Evolutionary conservation across 2,888 invertebrate species (phyloP).

Genomic region (Tetragonula carbonaria): DNA sequence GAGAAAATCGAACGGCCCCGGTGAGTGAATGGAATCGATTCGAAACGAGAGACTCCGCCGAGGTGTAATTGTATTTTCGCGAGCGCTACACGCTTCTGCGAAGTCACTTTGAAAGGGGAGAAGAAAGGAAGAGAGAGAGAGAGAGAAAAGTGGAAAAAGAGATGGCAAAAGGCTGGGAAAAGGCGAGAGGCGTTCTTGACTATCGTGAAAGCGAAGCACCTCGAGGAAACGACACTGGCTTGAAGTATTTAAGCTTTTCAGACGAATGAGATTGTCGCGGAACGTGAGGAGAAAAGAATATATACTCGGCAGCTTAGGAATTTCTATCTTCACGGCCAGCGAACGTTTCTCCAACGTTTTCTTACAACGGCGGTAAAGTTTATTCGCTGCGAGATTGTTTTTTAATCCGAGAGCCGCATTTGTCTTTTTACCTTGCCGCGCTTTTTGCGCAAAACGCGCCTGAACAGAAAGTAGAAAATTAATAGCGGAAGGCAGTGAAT

Average conservation of each 20-base stretch:
- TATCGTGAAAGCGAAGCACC: not conserved
- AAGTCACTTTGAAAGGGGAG: not conserved
- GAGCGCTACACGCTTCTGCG: not conserved
- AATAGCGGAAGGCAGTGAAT: too few relatives aligned
- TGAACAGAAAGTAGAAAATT: too few relatives aligned
- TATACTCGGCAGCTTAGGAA: not conserved
- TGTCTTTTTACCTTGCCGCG: too few relatives aligned
- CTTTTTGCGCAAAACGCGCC: too few relatives aligned
- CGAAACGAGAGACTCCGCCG: not conserved
- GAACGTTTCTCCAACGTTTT: not conserved
- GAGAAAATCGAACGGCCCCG: conserved; percentile 14
- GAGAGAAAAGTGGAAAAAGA: not conserved
- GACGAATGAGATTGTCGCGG: not conserved
- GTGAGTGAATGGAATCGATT: not conserved
- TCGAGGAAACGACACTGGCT: not conserved
- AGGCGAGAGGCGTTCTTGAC: too few relatives aligned
- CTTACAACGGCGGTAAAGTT: not conserved
- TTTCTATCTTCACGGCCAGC: not conserved
- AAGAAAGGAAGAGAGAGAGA: not conserved
- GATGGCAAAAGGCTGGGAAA: not conserved
- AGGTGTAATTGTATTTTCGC: conserved; percentile 22
- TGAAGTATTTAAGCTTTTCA: conserved; percentile 12
- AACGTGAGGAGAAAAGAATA: not conserved
- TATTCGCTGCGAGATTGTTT: not conserved
- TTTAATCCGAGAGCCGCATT: not conserved